phyloP scores from a whole-genome alignment of 2,888 invertebrate genomes.

The Apeira syringaria region DNA sequence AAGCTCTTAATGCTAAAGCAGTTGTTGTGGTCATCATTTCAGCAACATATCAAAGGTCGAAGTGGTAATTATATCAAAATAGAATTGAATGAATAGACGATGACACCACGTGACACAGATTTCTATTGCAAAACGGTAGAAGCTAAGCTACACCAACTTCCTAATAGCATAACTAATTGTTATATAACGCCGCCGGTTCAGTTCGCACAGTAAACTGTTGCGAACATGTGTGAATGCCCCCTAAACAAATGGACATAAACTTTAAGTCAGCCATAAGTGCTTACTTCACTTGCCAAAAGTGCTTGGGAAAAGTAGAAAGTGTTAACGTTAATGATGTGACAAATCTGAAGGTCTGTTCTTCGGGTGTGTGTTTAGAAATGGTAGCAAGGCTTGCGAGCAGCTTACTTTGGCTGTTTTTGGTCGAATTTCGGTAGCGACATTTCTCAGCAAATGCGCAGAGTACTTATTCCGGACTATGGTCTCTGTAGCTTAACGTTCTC shows the following conservation, averaged over 20 bases:
- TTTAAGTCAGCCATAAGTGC: background rate
- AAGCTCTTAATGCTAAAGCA: too few relatives aligned
- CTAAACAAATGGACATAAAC: conserved; percentile 14
- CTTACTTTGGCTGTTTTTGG: too few relatives aligned
- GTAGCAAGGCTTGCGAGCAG: too few relatives aligned
- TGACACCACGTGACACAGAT: conserved; percentile 5
- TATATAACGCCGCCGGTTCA: conserved; percentile 10
- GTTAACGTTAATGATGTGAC: conserved; percentile 3
- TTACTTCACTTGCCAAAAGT: conserved; percentile 4
- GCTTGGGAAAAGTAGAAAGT: conserved; percentile 14
- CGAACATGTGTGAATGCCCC: conserved; percentile 4
- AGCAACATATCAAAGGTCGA: background rate
- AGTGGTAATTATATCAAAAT: background rate
- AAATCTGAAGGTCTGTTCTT: background rate
- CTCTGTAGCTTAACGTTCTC: too few relatives aligned
- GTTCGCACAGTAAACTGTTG: conserved; percentile 14
- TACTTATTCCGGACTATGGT: too few relatives aligned
- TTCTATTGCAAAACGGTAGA: conserved; percentile 8
- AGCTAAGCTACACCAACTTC: conserved; percentile 3
- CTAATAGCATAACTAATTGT: conserved; percentile 13
- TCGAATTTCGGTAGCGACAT: too few relatives aligned
- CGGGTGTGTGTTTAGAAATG: background rate
- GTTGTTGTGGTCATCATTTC: too few relatives aligned
- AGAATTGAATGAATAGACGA: background rate
- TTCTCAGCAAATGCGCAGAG: too few relatives aligned